Evolutionary conservation across 2,888 invertebrate species (phyloP).

Genomic region (Tetragonisca angustula): DNA sequence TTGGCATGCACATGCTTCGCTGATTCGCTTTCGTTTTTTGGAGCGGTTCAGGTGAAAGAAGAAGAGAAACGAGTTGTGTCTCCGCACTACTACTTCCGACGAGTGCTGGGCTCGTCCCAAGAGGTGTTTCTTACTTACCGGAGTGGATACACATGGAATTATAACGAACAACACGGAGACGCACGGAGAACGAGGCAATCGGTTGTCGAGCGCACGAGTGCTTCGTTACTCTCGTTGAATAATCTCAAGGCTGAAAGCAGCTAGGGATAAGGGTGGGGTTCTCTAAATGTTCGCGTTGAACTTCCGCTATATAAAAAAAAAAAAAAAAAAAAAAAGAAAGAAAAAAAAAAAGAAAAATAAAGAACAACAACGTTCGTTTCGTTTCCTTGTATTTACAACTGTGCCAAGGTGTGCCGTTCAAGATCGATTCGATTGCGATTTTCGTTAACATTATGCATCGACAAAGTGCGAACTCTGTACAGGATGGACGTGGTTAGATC

Average conservation of each 20-base stretch:
- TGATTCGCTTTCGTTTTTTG: slow-evolving; percentile 33
- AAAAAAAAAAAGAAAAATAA: too few species aligned
- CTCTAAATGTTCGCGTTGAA: slow-evolving; percentile 57
- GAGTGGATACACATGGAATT: slow-evolving; percentile 56
- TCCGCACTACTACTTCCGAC: slow-evolving; percentile 33
- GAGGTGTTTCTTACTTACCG: slow-evolving; percentile 63
- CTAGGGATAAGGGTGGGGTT: slow-evolving; percentile 80
- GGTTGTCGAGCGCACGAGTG: slow-evolving; percentile 37
- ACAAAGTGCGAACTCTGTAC: background rate
- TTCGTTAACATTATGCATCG: too few species aligned
- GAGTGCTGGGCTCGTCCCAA: slow-evolving; percentile 24
- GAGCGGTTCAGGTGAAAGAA: slow-evolving; percentile 21
- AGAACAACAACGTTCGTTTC: background rate
- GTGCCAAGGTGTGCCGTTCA: slow-evolving; percentile 32
- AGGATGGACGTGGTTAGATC: too few species aligned
- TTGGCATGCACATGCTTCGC: slow-evolving; percentile 77
- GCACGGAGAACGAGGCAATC: slow-evolving; percentile 65
- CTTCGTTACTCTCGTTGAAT: slow-evolving; percentile 57
- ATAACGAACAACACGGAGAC: slow-evolving; percentile 53
- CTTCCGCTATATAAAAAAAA: slow-evolving; percentile 33
- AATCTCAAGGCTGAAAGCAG: slow-evolving; percentile 80
- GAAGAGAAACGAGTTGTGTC: slow-evolving; percentile 28
- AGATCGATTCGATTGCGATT: slow-evolving; percentile 48
- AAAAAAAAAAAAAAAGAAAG: background rate
- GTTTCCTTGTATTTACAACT: slow-evolving; percentile 39